phyloP scores from a whole-genome alignment of 1,140 invertebrate genomes.

The Drosophila novamexicana region DNA sequence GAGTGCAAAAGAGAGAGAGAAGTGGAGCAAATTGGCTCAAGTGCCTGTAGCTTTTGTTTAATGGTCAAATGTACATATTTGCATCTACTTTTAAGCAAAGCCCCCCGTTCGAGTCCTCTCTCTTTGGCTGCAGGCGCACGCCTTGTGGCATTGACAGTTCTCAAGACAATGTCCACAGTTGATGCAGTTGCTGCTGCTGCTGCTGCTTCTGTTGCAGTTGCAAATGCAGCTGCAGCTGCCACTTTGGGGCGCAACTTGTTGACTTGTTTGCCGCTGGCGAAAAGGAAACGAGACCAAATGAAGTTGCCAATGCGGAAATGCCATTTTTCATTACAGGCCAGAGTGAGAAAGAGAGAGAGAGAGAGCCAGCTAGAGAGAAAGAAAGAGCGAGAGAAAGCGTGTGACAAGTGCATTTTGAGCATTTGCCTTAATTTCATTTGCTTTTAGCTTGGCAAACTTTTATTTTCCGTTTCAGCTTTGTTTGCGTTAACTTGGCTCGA shows the following conservation, averaged over 20 bases:
- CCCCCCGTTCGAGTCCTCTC: background rate
- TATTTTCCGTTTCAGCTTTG: background rate
- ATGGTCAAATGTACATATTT: conserved; percentile 69
- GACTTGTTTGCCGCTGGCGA: conserved; percentile 60
- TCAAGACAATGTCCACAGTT: conserved; percentile 56
- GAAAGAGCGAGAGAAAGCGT: background rate
- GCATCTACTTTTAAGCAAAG: conserved; percentile 52
- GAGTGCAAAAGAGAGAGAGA: background rate
- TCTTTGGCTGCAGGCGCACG: background rate
- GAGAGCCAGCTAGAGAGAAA: background rate
- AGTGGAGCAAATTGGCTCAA: conserved; percentile 53
- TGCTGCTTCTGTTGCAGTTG: background rate
- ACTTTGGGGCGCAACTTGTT: conserved; percentile 68
- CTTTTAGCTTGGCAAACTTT: conserved; percentile 1
- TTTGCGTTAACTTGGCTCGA: background rate
- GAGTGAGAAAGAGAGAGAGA: conserved; percentile 1
- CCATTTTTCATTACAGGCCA: conserved; percentile 63
- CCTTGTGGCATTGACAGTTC: conserved; percentile 48
- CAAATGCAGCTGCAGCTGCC: conserved; percentile 63
- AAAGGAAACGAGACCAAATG: conserved; percentile 51
- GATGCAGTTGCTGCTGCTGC: background rate
- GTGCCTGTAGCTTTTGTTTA: conserved; percentile 58
- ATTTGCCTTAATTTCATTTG: conserved; percentile 14
- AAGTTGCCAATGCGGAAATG: conserved; percentile 75
- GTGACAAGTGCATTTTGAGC: background rate